Evolutionary conservation across 2,888 invertebrate species (phyloP).

Genomic region (Deilephila porcellus): DNA sequence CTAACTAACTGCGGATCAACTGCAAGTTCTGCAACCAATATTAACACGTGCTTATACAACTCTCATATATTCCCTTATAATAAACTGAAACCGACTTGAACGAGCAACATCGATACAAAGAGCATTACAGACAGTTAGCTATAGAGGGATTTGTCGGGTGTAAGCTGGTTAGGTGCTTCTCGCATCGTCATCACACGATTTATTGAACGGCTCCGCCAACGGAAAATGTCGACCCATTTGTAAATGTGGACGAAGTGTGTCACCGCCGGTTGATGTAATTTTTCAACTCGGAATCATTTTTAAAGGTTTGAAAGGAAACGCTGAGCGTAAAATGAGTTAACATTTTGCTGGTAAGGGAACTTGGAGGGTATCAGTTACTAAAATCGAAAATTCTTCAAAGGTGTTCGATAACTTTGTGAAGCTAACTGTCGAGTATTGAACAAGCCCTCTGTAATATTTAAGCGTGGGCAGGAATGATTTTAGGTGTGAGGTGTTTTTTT

Average conservation of each 20-base stretch:
- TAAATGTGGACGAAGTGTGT: conserved; percentile 18
- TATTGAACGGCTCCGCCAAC: conserved; percentile 16
- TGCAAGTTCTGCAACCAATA: too few relatives aligned
- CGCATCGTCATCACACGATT: conserved; percentile 23
- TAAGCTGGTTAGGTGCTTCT: conserved; percentile 19
- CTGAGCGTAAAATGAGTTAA: neutral
- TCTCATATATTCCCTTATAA: neutral
- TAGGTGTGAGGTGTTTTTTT: too few relatives aligned
- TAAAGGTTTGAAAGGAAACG: conserved; percentile 36
- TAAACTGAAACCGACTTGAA: neutral
- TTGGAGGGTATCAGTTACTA: too few relatives aligned
- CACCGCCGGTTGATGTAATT: conserved; percentile 8
- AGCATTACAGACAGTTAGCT: neutral
- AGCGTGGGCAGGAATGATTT: too few relatives aligned
- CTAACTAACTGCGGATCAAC: too few relatives aligned
- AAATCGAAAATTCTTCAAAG: too few relatives aligned
- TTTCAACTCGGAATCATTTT: neutral
- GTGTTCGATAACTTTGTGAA: too few relatives aligned
- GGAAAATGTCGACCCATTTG: conserved; percentile 26
- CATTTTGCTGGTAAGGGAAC: too few relatives aligned
- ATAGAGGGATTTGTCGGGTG: conserved; percentile 8
- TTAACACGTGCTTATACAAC: too few relatives aligned
- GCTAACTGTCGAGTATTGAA: too few relatives aligned
- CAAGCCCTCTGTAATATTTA: too few relatives aligned
- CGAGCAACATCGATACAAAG: neutral